Evolutionary conservation across 1,140 invertebrate genomes (phyloP), one percentile per base, ranked within the genome.

Genomic region (Bicyclus anynana): DNA sequence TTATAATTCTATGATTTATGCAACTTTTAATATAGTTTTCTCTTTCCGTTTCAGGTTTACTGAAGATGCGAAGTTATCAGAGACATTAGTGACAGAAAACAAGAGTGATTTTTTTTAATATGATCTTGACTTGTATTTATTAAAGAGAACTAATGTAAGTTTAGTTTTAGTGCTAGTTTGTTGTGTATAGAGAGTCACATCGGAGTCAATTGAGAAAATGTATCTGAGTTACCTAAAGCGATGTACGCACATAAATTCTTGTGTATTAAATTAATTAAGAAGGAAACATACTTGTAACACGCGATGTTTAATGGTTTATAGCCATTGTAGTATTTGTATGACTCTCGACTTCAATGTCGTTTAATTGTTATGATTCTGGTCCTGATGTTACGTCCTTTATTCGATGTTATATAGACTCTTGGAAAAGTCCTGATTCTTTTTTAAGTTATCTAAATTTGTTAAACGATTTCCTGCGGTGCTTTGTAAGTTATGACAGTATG

Each of bases 111-210:
- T 69, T 56, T 56, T 68, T 53, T 26, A 46, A 53, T 59, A 76
- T 68, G 77, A 77, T 77, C 74, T 80, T 70, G 67, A 61, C 66
- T 59, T 65, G 48, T 77, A 77, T 75, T 77, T 80, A 80, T 80
- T 80, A 72, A 65, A 68, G 53, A 64, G 59, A 9, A 46, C 17
- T 66, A 66, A 56, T 33, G 44, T 73, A 71, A 70, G 63, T 60
- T 62, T 67, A 69, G 59, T 33, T 65, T 27, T 47, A 64, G 67
- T 38, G n/a, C n/a, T n/a, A n/a, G n/a, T 67, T 62, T 75, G 56
- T 65, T 62, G 65, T 78, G 72, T 77, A 77, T 58, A 82, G 61
- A 73, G 62, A 62, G 56, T 60, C 59, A 63, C 47, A 65, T 44
- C 60, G 54, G 56, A 68, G 59, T 69, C 61, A 37, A 59, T 61